phyloP scores from a whole-genome alignment of 2,888 invertebrate genomes.

The Sarcophaga caerulescens region DNA sequence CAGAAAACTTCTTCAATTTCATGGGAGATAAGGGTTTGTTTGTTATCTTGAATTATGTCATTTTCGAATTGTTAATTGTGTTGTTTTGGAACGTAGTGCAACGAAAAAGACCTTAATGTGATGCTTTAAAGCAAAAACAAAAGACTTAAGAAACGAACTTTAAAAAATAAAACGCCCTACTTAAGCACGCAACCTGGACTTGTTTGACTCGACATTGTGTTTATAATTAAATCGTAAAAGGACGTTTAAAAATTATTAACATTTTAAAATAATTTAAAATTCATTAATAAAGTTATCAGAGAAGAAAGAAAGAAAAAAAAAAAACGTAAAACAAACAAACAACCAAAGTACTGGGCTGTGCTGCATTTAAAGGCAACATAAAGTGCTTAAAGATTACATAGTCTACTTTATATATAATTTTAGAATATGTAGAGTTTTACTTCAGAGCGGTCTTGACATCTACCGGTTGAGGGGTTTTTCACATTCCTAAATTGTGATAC shows the following conservation, averaged over 20 bases:
- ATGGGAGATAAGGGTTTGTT: not conserved
- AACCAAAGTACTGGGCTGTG: no score
- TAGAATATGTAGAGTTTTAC: no score
- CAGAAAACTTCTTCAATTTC: conserved; percentile 2
- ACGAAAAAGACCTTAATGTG: not conserved
- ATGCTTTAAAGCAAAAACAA: not conserved
- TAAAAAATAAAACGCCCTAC: not conserved
- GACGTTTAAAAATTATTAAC: not conserved
- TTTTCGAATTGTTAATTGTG: conserved; percentile 73
- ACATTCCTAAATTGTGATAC: no score
- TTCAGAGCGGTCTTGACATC: no score
- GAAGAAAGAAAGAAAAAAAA: conserved; percentile 19
- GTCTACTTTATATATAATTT: no score
- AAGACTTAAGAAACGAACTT: not conserved
- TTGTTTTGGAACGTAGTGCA: not conserved
- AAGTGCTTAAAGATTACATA: no score
- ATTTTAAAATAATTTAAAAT: not conserved
- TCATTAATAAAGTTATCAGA: conserved; percentile 30
- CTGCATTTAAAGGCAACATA: no score
- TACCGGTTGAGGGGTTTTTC: no score
- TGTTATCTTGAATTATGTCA: conserved; percentile 79
- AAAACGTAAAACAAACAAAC: conserved; percentile 44
- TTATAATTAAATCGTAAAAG: not conserved
- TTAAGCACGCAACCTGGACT: not conserved
- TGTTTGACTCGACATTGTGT: not conserved